These are phyloP conservation scores for Nephila pilipes DNA, from an alignment of 1,140 invertebrate genomes.

Conservation along the genomic window DNA sequence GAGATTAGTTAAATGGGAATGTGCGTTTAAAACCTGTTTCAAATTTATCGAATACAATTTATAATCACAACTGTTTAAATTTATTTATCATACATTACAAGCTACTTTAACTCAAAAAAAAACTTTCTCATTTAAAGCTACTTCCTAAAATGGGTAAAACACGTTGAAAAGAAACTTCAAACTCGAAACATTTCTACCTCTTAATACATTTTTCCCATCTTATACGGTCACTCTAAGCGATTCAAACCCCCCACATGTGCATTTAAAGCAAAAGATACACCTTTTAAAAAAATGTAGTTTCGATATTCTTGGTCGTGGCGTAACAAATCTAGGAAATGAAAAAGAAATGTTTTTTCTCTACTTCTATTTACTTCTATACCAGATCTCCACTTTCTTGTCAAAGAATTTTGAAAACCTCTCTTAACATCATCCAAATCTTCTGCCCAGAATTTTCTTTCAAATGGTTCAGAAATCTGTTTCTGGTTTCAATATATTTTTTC, in stretches of 20 bases:
- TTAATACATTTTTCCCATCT: not conserved
- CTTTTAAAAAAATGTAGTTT: not conserved
- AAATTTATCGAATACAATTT: too few species aligned
- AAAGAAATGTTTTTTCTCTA: not conserved
- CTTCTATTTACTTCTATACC: not conserved
- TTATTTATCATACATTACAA: too few species aligned
- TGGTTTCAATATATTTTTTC: constrained; percentile 54
- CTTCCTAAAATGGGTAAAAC: too few species aligned
- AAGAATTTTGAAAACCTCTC: constrained; percentile 55
- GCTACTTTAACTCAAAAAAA: too few species aligned
- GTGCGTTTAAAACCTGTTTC: too few species aligned
- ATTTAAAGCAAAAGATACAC: not conserved
- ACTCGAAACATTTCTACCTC: not conserved
- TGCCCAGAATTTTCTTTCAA: constrained; percentile 45
- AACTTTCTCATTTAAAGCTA: too few species aligned
- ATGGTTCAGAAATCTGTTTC: constrained; percentile 45
- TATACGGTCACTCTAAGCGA: not conserved
- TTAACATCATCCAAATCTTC: constrained; percentile 47
- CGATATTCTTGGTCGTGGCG: not conserved
- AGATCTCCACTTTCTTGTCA: constrained; percentile 46
- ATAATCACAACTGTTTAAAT: too few species aligned
- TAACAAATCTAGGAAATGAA: not conserved
- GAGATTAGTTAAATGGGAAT: too few species aligned
- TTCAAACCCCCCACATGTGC: not conserved
- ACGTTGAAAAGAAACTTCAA: not conserved